These are phyloP conservation scores for Cancer borealis DNA, from an alignment of 2,888 invertebrate species.

Conservation along the genomic window DNA sequence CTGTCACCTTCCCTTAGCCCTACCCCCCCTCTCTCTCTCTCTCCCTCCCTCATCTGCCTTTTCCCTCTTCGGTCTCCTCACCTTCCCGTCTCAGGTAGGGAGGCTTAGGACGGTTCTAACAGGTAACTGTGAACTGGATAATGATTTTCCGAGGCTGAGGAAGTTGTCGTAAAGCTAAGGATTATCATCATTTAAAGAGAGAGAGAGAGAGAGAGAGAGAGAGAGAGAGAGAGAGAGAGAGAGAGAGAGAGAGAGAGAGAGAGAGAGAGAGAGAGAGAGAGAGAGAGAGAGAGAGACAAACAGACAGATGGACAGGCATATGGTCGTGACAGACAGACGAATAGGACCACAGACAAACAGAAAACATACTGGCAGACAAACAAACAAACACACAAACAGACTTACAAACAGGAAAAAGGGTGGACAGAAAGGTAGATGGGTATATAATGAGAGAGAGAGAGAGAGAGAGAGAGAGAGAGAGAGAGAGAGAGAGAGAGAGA, in stretches of 20 bases:
- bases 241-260: not conserved
- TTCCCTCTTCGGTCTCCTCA: not conserved
- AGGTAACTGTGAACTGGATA: conserved; percentile 43
- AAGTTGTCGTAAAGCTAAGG: not conserved
- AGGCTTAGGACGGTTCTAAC: conserved; percentile 17
- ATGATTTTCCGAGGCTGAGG: not conserved
- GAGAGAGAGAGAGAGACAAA: not conserved
- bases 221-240: conserved; percentile 38
- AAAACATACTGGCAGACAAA: not conserved
- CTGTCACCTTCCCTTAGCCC: not conserved
- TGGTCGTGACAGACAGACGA: not conserved
- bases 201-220: not conserved
- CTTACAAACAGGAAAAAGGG: not conserved
- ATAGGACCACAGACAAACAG: not conserved
- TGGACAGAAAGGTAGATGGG: not conserved
- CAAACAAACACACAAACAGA: not conserved
- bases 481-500: conserved; percentile 43
- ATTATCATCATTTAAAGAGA: not conserved
- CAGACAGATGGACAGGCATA: conserved; percentile 22
- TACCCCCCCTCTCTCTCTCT: conserved; percentile 14
- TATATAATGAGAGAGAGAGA: conserved; percentile 12
- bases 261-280: conserved; percentile 30
- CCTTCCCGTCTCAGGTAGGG: not conserved
- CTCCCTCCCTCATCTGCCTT: conserved; percentile 4
- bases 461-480: conserved; percentile 16